Evolutionary conservation across 2,888 invertebrate genomes (phyloP), one percentile per base, ranked within the genome.

Genomic region (Diabrotica balteata): DNA sequence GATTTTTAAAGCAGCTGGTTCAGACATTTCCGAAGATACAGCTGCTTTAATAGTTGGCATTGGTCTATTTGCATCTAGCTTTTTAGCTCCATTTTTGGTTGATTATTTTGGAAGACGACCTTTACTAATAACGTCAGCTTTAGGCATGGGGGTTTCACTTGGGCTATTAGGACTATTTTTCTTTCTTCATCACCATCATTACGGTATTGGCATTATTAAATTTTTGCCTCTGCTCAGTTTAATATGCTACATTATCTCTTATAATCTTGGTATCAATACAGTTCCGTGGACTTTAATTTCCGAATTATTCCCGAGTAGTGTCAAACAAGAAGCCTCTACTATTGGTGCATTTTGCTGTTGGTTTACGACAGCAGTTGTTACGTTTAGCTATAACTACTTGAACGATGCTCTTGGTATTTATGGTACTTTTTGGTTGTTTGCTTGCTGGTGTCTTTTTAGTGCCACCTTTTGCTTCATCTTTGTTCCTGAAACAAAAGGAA

Each of bases 201-300:
- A 53, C 2, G 52, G 62, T 47, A 61, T 65, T 8, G 49, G 61
- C 1, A 81, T 77, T 17, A 85, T 92, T 55, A 80, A 86, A 0
- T 92, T 90, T 89, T 80, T 94, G 46, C 93, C 93, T 0, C 86
- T 94, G 7, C 80, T 89, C 8, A 89, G 92, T 0, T 82, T 93
- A 52, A 87, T 93, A 1, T 75, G 90, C 17, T 94, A 90, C 84
- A 91, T 93, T 68, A 84, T 90, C 60, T 88, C 90, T 0, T 93
- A 93, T 84, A 90, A 92, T 82, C 85, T 90, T 76, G 93, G 89
- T 0, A 88, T 90, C 62, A 93, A 95, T 8, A 90, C 93, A 0
- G 81, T 94, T 44, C 91, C 93, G 0, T 94, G 93, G 93, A 91
- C 93, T 0, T 89, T 94, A 46, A 88, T 93, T 86, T 90, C 92